A percentile compares a stretch with the other conserved stretches of the same genome.
Evolutionary conservation across 2,113 vertebrate genomes (phyloP).

Genomic region (Melospiza melodia): DNA sequence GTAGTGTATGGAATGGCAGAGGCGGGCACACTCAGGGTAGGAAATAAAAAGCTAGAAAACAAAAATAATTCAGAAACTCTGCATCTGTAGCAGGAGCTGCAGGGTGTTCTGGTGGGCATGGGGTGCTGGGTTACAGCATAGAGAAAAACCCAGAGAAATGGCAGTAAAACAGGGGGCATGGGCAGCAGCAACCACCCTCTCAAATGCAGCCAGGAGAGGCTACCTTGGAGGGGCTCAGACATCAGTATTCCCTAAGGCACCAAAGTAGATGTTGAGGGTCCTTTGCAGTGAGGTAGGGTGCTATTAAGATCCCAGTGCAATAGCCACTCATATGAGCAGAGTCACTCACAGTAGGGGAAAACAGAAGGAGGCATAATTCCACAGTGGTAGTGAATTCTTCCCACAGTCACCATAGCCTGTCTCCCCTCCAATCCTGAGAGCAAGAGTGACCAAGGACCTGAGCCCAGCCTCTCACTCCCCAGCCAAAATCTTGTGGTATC

Average conservation of each 20-base stretch:
- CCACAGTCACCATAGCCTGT: accelerated
- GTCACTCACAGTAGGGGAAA: accelerated
- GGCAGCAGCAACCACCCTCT: accelerated
- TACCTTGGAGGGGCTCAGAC: accelerated
- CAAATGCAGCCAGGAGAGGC: neutral
- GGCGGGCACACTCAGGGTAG: accelerated
- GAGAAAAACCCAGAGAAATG: neutral
- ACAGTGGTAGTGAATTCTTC: neutral
- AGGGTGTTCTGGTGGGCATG: accelerated
- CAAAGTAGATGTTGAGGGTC: no score
- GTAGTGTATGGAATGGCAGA: neutral
- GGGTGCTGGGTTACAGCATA: neutral
- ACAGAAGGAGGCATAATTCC: accelerated
- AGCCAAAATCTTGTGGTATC: neutral
- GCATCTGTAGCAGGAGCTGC: neutral
- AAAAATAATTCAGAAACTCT: neutral
- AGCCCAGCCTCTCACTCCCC: no score
- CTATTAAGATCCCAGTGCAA: neutral
- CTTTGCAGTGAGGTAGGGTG: no score
- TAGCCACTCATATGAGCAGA: accelerated
- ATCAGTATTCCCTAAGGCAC: neutral
- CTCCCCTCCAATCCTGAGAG: neutral
- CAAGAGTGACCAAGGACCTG: neutral
- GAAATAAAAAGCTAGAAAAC: neutral
- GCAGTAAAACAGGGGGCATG: accelerated